phyloP scores from a whole-genome alignment of 2,888 invertebrate genomes.

The Caenorhabditis drosophilae region DNA sequence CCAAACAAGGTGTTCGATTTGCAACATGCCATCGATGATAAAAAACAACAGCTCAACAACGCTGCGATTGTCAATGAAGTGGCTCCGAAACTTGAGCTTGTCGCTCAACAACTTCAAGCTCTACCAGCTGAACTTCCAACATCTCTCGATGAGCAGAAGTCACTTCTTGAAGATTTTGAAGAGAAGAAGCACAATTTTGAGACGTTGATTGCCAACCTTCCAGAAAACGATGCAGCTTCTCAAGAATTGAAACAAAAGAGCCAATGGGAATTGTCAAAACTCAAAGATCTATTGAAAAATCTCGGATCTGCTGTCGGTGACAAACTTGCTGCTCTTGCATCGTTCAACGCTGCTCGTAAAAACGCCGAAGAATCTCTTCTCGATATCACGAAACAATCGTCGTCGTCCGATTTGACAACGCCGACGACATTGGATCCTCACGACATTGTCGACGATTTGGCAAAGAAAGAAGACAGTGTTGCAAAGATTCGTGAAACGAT shows the following conservation, averaged over 20 bases:
- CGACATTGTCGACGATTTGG: conserved; percentile 20
- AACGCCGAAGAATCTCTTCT: conserved; percentile 30
- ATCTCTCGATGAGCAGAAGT: conserved; percentile 34
- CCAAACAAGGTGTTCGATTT: conserved; percentile 11
- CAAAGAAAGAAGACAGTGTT: conserved; percentile 18
- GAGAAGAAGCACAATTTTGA: conserved; percentile 29
- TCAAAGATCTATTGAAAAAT: conserved; percentile 38
- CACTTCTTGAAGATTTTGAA: conserved; percentile 35
- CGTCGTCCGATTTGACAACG: background rate
- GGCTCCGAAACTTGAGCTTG: conserved; percentile 28
- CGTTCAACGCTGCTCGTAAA: conserved; percentile 42
- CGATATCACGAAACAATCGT: conserved; percentile 2
- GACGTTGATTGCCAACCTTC: conserved; percentile 26
- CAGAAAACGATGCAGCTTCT: conserved; percentile 23
- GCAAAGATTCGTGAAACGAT: conserved; percentile 25
- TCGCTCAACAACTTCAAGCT: conserved; percentile 25
- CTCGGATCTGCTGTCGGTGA: conserved; percentile 43
- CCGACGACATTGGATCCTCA: too few species aligned
- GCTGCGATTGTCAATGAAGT: conserved; percentile 22
- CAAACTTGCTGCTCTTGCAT: conserved; percentile 44
- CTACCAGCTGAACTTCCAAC: conserved; percentile 19
- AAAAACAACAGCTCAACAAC: conserved; percentile 17
- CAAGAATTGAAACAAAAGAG: conserved; percentile 39
- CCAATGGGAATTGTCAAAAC: conserved; percentile 39
- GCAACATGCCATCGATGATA: conserved; percentile 21